Conservation (phyloP, 2,113 vertebrate species). For the Colius striatus region DNA sequence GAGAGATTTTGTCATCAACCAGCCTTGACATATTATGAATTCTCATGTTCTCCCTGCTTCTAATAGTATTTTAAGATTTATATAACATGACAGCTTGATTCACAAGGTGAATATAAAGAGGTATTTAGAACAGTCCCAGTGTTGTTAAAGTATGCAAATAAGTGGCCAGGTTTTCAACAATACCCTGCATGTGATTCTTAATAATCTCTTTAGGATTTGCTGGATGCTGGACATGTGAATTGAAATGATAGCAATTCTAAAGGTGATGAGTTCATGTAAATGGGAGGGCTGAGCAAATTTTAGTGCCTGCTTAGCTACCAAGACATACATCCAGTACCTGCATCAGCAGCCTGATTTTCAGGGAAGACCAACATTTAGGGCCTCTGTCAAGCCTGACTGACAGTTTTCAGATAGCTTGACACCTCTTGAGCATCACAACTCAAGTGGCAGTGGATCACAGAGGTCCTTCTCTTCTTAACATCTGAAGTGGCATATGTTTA, state of each 20-base stretch:
- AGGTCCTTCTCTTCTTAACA: not conserved
- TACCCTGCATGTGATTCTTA: not conserved
- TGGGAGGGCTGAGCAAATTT: not conserved
- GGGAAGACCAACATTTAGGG: not conserved
- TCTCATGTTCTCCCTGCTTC: not conserved
- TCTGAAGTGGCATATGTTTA: not conserved
- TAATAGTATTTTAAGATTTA: not conserved
- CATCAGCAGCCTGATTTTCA: not conserved
- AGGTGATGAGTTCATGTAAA: not conserved
- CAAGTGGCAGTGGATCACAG: not conserved
- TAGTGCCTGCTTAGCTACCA: not conserved
- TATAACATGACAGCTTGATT: not conserved
- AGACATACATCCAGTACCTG: not conserved
- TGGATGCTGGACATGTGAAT: not conserved
- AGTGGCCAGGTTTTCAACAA: not conserved
- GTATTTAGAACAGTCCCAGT: not conserved
- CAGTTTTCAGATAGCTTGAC: not conserved
- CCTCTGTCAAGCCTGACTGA: not conserved
- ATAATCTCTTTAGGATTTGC: not conserved
- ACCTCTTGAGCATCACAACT: not conserved
- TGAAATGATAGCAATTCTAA: not conserved
- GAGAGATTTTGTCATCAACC: not conserved
- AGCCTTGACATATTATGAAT: not conserved
- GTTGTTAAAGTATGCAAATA: not conserved
- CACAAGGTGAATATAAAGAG: conserved; percentile 12